A percentile compares a stretch with the other conserved stretches of the same genome.
phyloP scores from a whole-genome alignment of 2,113 vertebrate species.

The Passer montanus region DNA sequence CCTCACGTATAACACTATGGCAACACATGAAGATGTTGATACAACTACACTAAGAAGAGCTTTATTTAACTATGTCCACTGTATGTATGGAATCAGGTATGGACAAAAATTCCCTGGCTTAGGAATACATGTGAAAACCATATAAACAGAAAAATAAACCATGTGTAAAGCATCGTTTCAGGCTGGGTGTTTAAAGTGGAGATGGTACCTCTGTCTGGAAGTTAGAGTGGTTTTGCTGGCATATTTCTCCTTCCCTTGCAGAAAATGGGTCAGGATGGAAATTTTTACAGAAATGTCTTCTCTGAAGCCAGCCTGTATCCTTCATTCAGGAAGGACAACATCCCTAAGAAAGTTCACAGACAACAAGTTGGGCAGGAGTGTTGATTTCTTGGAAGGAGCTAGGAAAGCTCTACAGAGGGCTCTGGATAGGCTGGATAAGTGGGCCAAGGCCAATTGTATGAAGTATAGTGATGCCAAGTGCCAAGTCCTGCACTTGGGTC shows the following conservation, averaged over 20 bases:
- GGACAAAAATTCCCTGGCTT: not conserved
- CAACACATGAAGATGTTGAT: slow-evolving; percentile 81
- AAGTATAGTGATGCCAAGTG: not conserved
- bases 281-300: not conserved
- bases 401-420: not conserved
- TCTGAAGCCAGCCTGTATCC: not conserved
- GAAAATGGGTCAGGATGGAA: not conserved
- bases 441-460: rapidly evolving
- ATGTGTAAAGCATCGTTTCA: not conserved
- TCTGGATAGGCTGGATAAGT: not conserved
- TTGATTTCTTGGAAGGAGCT: not conserved
- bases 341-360: not conserved
- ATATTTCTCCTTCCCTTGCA: not conserved
- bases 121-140: not conserved
- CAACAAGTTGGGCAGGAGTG: not conserved
- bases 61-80: slow-evolving; percentile 88
- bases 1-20: slow-evolving; percentile 86
- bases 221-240: not conserved
- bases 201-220: not conserved
- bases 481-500: not conserved
- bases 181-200: not conserved
- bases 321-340: not conserved
- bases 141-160: not conserved
- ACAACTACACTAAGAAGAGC: slow-evolving; percentile 82
- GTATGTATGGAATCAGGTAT: slow-evolving; percentile 89